phyloP scores from a whole-genome alignment of 2,888 invertebrate species.

The Candidula unifasciata region DNA sequence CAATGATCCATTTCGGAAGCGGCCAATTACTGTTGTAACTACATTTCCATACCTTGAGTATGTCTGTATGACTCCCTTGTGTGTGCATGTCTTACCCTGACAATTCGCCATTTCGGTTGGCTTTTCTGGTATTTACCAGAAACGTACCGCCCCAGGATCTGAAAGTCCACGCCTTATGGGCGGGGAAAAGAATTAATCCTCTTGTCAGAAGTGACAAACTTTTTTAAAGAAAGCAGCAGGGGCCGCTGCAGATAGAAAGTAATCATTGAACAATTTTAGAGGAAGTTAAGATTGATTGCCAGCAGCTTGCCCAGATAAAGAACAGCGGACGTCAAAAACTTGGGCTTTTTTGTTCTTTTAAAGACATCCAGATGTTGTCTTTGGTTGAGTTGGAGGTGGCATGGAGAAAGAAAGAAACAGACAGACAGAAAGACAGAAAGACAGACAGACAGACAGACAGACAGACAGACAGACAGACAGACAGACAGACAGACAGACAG shows the following conservation, averaged over 20 bases:
- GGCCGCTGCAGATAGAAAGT: not conserved
- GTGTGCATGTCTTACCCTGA: not conserved
- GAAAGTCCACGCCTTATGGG: constrained; percentile 1
- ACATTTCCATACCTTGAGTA: constrained; percentile 14
- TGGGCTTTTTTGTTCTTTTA: not conserved
- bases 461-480: too few relatives aligned
- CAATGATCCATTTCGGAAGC: constrained; percentile 40
- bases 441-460: not conserved
- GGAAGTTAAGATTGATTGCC: constrained; percentile 1
- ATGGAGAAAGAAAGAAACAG: too few relatives aligned
- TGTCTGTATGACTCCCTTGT: not conserved
- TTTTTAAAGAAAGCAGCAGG: not conserved
- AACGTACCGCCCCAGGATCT: not conserved
- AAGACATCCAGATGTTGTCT: not conserved
- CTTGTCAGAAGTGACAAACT: not conserved
- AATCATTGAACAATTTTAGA: not conserved
- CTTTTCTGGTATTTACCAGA: too few relatives aligned
- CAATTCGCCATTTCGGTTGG: not conserved
- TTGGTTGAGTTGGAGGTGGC: too few relatives aligned
- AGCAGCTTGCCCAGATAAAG: constrained; percentile 28
- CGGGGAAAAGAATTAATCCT: constrained; percentile 23
- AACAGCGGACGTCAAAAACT: constrained; percentile 6
- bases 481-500: too few relatives aligned
- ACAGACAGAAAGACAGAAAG: constrained; percentile 28
- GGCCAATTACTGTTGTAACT: constrained; percentile 32